These are phyloP conservation scores for Sarcoramphus papa DNA, from an alignment of 2,797 vertebrate genomes.

Conservation along the genomic window DNA sequence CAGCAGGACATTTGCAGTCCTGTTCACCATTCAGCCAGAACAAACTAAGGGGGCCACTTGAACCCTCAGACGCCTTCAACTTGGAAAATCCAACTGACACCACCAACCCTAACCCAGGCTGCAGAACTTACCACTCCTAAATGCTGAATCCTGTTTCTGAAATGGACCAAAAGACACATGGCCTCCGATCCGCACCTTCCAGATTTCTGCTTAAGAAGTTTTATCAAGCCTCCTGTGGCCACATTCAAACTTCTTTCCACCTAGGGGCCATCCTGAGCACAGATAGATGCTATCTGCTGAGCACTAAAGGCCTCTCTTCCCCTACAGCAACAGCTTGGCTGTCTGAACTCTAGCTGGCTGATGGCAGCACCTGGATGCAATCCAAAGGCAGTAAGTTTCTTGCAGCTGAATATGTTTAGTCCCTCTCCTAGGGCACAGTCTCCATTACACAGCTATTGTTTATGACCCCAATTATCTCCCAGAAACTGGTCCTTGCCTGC, in stretches of 20 bases:
- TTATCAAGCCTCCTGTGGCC: neutral
- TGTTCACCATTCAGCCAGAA: neutral
- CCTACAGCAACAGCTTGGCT: neutral
- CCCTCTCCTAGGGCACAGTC: conserved; percentile 1
- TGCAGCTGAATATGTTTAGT: conserved; percentile 30
- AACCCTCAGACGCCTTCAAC: neutral
- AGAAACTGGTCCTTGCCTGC: conserved; percentile 47
- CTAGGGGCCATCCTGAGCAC: neutral
- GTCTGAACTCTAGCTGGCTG: neutral
- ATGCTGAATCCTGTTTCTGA: neutral
- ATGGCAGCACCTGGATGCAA: conserved; percentile 26
- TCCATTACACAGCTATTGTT: conserved; percentile 37
- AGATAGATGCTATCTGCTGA: neutral
- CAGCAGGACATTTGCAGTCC: neutral
- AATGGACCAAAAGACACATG: neutral
- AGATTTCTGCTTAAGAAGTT: neutral
- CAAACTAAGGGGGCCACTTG: neutral
- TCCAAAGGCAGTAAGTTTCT: conserved; percentile 47
- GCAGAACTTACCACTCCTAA: neutral
- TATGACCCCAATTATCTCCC: conserved; percentile 36
- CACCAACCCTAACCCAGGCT: neutral
- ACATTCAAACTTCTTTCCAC: neutral
- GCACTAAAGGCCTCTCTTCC: neutral
- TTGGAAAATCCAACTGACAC: neutral
- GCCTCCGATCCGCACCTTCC: neutral